Percentiles rank a stretch among this genome's conserved stretches.
phyloP scores from a whole-genome alignment of 2,888 invertebrate genomes.

The Drosophila paramelanica region DNA sequence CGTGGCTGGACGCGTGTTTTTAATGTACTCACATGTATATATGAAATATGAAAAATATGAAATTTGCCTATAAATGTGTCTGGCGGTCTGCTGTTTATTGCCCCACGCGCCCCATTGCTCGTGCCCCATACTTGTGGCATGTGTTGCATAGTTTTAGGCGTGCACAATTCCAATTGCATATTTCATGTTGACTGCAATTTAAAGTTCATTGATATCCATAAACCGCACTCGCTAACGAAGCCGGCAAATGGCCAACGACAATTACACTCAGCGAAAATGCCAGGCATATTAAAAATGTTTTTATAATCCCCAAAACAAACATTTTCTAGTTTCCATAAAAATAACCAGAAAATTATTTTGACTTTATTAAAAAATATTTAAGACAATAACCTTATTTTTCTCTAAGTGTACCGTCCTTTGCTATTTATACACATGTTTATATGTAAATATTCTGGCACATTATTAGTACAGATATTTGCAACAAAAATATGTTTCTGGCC shows the following conservation, averaged over 20 bases:
- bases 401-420: neutral
- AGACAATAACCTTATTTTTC: neutral
- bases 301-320: neutral
- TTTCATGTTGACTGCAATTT: conserved; percentile 69
- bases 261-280: neutral
- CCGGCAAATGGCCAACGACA: no score
- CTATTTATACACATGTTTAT: conserved; percentile 5
- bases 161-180: conserved; percentile 63
- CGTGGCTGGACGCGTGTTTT: conserved; percentile 45
- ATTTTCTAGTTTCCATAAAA: no score
- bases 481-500: conserved; percentile 40
- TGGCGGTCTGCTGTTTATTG: conserved; percentile 67
- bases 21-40: conserved; percentile 35
- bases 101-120: neutral
- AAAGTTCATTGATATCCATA: conserved; percentile 80
- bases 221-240: conserved; percentile 66
- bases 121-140: conserved; percentile 1
- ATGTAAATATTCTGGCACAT: conserved; percentile 49
- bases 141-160: conserved; percentile 66
- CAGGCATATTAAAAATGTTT: no score
- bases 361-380: no score
- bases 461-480: conserved; percentile 56
- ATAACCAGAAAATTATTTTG: no score
- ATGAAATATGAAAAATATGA: conserved; percentile 59
- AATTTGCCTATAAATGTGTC: conserved; percentile 79